A percentile compares a stretch with the other conserved stretches of the same genome.
These are phyloP conservation scores for Amazona vittata DNA, from an alignment of 2,113 vertebrate genomes.

Conservation along the genomic window DNA sequence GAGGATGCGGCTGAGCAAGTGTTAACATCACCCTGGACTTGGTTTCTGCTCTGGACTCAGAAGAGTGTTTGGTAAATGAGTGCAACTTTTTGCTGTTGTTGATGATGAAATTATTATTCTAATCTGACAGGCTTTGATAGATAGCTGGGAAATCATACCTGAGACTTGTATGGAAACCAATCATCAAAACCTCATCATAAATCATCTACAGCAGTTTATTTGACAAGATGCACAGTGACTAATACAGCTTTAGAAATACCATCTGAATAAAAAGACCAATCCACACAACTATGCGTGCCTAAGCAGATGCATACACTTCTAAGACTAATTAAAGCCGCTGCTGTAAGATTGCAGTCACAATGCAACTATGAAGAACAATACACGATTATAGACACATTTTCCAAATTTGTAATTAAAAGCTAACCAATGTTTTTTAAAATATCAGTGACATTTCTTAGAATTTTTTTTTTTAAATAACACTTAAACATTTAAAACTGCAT, in stretches of 20 bases:
- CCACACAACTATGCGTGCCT: neutral
- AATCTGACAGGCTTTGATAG: neutral
- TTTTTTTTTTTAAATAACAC: neutral
- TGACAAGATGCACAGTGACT: constrained; percentile 9
- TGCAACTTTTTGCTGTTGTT: neutral
- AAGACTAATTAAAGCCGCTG: neutral
- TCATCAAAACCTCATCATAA: constrained; percentile 20
- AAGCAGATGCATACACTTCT: neutral
- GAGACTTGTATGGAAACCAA: neutral
- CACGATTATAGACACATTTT: neutral
- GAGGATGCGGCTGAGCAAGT: neutral
- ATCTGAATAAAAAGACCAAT: neutral
- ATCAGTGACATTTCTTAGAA: neutral
- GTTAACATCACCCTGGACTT: neutral
- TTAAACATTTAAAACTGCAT: neutral
- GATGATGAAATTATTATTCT: constrained; percentile 36
- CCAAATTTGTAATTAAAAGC: neutral
- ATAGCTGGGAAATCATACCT: constrained; percentile 12
- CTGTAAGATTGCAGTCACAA: neutral
- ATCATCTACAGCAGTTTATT: constrained; percentile 13
- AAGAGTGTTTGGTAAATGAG: neutral
- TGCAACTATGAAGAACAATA: neutral
- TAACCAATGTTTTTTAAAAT: neutral
- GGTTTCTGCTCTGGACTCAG: neutral
- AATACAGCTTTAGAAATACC: constrained; percentile 27